Base-by-base conservation (phyloP, 2,113 vertebrate species). In the Ceyx cyanopectus region DNA sequence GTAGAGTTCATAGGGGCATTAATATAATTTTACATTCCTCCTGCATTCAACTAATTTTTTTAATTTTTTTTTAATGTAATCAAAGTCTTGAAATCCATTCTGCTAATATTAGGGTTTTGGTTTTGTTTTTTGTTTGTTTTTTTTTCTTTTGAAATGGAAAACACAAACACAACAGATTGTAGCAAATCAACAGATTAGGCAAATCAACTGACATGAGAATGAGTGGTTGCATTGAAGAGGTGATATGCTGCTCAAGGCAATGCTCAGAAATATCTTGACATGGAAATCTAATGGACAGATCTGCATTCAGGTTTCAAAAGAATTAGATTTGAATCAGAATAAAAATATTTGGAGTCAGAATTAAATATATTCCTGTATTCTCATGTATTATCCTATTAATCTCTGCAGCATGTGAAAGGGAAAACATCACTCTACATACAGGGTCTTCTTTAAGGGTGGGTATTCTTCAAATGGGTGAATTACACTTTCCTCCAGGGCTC, bases 81-180 rank as follows among this genome's bases (percentile, higher is more conserved):
- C 93, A 92, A 89, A 58, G 32, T 86, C 76, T 89, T 79, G 62
- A 93, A 96, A 91, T 65, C 24, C 3, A 5, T 62, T 46, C 45
- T 82, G 67, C 34, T 89, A 89, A 66, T 73, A 74, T 61, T 77
- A 23, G 2, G n/a, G 51, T 16, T 29, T 26, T 54, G 37, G 37
- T 26, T 27, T n/a, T 45, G 34, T 30, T 67, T 81, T 88, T 66
- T 84, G 54, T 89, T n/a, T 45, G 37, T 30, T 67, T 81, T 88
- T 89, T 93, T 96, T 75, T 81, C 19, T 92, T 89, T 86, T 79
- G 58, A 88, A 94, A 76, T 2, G 26, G 58, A 92, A 92, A 76
- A 53, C 75, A 76, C 81, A 90, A 94, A 66, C 54, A 72, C 70
- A 90, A 72, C 90, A 90, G 86, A 89, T 79, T 93, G 81, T 90